Evolutionary conservation across 2,113 vertebrate species (phyloP), one percentile per base, ranked within the genome.

Genomic region (Polypterus bichir): DNA sequence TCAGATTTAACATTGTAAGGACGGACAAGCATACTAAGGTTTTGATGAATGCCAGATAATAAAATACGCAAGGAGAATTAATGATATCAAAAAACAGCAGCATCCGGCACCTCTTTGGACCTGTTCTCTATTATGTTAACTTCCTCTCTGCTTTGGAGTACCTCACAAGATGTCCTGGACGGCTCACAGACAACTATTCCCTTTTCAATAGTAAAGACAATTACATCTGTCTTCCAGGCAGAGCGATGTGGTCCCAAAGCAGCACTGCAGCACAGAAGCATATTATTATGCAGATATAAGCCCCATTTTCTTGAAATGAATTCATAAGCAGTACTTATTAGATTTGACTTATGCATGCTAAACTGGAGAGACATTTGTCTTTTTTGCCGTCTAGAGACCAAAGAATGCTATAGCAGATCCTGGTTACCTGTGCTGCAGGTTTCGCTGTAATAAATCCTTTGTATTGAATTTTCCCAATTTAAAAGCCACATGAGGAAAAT

Each of bases 281-380:
- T 6, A 58, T 44, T 58, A 58, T 58, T 58, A 4, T 58, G 56
- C 56, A 58, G 27, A 58, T 58, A 58, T 58, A 58, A 44, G 46
- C 44, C 44, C 5, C 8, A 44, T 45, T 58, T 4, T 7, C 27
- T 45, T 45, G 44, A 45, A 45, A 58, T 58, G 7, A 44, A 58
- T 57, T 44, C 46, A 3, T 7, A 58, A 45, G n/a, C 56, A 4
- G 44, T 44, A 58, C 8, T 58, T 58, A 58, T 58, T 58, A 58
- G 44, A 58, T 58, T 27, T 45, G 44, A 58, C 56, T 58, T 58
- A 58, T 58, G 44, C 44, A 58, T 58, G 11, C 56, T 7, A 58
- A 44, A 11, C 46, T 7, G 44, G 56, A 9, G 44, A 58, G 44
- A 5, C 56, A 58, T 58, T 58, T 58, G 6, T 58, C 56, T 44